phyloP scores from a whole-genome alignment of 2,888 invertebrate species.

The Ferrisia virgata region DNA sequence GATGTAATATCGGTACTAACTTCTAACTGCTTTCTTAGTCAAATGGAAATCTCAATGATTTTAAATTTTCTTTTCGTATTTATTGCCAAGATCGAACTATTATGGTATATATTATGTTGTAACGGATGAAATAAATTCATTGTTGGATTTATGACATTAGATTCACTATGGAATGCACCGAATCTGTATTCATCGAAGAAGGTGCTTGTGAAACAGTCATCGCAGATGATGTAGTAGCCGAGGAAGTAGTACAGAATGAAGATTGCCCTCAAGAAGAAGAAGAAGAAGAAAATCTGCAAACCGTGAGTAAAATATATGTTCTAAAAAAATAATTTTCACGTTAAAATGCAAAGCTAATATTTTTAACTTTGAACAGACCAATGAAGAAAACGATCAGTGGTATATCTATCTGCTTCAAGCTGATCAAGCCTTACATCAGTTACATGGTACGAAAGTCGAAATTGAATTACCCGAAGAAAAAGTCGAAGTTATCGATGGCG shows the following conservation, averaged over 20 bases:
- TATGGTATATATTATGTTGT: background rate
- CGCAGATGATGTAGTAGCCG: background rate
- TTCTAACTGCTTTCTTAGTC: background rate
- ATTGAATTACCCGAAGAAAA: conserved; percentile 6
- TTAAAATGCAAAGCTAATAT: background rate
- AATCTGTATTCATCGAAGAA: conserved; percentile 39
- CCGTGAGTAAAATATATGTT: too few relatives aligned
- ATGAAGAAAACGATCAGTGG: conserved; percentile 16
- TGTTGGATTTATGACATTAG: background rate
- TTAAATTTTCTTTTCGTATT: background rate
- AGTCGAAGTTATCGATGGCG: background rate
- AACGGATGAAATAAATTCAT: background rate
- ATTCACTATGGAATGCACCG: background rate
- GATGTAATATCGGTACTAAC: background rate
- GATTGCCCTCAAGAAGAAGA: background rate
- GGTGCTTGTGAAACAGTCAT: conserved; percentile 40
- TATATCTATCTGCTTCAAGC: conserved; percentile 38
- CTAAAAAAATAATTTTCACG: background rate
- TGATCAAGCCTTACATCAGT: conserved; percentile 5
- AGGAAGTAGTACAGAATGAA: background rate
- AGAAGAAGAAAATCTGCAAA: background rate
- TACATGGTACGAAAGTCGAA: conserved; percentile 1
- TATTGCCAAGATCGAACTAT: background rate
- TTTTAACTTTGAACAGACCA: background rate
- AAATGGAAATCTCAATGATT: background rate